Evolutionary conservation across 2,888 invertebrate genomes (phyloP).

Genomic region (Melanotus villosus): DNA sequence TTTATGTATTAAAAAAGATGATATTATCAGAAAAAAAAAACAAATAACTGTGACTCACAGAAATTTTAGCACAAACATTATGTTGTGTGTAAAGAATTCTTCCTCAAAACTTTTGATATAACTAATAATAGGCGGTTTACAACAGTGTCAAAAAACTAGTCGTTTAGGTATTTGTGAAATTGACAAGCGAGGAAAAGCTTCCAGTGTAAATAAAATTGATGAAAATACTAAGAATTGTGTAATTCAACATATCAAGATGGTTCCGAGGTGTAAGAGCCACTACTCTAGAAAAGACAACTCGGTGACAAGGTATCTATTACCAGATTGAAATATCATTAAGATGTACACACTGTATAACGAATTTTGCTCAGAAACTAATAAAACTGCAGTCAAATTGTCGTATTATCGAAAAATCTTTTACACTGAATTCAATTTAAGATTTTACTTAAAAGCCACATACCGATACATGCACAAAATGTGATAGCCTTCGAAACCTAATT

Average conservation of each 20-base stretch:
- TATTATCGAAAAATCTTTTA: conserved; percentile 36
- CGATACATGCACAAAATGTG: conserved; percentile 9
- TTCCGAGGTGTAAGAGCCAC: conserved; percentile 25
- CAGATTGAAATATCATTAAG: conserved; percentile 37
- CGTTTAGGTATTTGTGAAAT: conserved; percentile 14
- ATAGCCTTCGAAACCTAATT: conserved; percentile 8
- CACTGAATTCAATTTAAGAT: conserved; percentile 42
- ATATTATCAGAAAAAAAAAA: conserved; percentile 3
- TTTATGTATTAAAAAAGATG: conserved; percentile 7
- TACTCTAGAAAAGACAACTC: conserved; percentile 35
- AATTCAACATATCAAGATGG: neutral
- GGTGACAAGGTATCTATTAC: conserved; percentile 27
- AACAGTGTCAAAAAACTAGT: conserved; percentile 28
- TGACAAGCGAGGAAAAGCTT: conserved; percentile 31
- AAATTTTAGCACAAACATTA: conserved; percentile 32
- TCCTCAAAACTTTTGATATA: conserved; percentile 38
- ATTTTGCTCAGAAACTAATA: conserved; percentile 33
- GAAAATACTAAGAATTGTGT: neutral
- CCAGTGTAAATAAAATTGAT: conserved; percentile 28
- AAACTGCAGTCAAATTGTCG: conserved; percentile 29
- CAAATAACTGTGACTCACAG: neutral
- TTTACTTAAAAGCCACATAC: conserved; percentile 23
- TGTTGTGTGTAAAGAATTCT: conserved; percentile 35
- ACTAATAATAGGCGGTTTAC: conserved; percentile 29
- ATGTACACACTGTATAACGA: conserved; percentile 40